Conservation (phyloP, 1,140 invertebrate species). For the Nephila pilipes region DNA sequence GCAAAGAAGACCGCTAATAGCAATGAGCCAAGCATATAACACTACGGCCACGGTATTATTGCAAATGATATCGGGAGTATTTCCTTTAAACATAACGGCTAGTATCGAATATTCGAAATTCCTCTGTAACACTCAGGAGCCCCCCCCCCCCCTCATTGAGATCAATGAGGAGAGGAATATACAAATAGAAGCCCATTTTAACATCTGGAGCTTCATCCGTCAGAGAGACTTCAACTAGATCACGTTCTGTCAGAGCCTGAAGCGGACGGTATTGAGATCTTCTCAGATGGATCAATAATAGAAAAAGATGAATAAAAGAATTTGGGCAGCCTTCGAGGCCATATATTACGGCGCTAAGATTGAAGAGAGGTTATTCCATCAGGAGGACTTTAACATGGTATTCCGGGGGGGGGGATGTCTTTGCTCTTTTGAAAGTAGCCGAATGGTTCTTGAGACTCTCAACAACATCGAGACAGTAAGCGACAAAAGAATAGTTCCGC, state of each 20-base stretch:
- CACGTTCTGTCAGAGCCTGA: background rate
- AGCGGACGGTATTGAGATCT: background rate
- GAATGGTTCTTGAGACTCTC: no score
- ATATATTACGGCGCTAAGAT: background rate
- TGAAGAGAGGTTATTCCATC: no score
- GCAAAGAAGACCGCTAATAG: background rate
- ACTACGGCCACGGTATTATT: background rate
- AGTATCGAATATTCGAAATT: no score
- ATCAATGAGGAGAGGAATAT: fast-evolving
- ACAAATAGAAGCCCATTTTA: no score
- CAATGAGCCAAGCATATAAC: background rate
- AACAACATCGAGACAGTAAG: no score
- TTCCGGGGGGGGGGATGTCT: no score
- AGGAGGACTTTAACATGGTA: no score
- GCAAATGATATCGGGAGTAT: background rate
- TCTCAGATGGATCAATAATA: background rate
- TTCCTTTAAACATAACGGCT: background rate
- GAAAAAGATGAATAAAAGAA: background rate
- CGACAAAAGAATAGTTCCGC: background rate
- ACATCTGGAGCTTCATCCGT: no score
- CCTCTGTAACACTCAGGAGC: background rate
- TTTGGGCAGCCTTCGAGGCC: background rate
- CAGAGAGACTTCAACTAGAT: background rate
- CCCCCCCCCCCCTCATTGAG: no score
- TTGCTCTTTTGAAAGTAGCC: no score